A percentile compares a stretch with the other conserved stretches of the same genome.
These are phyloP conservation scores for Andricus curvator DNA, from an alignment of 2,888 invertebrate species.

Conservation along the genomic window DNA sequence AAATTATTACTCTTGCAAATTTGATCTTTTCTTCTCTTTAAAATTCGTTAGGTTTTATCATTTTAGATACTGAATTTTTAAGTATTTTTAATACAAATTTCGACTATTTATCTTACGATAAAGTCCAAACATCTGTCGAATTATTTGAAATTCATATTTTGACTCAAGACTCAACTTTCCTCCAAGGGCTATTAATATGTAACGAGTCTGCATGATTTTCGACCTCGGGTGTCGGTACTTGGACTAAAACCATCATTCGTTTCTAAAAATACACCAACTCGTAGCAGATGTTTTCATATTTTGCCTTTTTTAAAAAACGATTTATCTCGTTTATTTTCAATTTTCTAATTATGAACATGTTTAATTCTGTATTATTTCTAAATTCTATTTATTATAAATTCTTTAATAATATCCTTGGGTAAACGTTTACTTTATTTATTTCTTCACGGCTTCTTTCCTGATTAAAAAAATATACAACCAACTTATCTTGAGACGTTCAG, in stretches of 20 bases:
- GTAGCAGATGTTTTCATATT: slow-evolving; percentile 1
- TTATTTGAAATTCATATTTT: slow-evolving; percentile 6
- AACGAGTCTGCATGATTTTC: slow-evolving; percentile 31
- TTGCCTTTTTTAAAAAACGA: neutral
- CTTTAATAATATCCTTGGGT: too few relatives aligned
- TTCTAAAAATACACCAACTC: slow-evolving; percentile 25
- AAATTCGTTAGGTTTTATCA: neutral
- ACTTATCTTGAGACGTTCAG: too few relatives aligned
- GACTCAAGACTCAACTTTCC: slow-evolving; percentile 18
- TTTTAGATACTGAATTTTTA: neutral
- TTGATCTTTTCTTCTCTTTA: neutral
- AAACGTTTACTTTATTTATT: too few relatives aligned
- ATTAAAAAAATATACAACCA: too few relatives aligned
- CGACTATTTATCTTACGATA: neutral
- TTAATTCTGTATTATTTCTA: slow-evolving; percentile 41
- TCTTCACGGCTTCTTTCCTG: too few relatives aligned
- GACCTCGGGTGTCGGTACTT: slow-evolving; percentile 5
- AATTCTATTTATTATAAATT: too few relatives aligned
- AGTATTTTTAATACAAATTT: neutral
- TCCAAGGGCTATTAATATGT: slow-evolving; percentile 34
- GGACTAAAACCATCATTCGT: slow-evolving; percentile 12
- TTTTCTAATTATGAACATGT: slow-evolving; percentile 46
- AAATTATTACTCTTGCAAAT: neutral
- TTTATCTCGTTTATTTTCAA: neutral
- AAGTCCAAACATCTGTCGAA: neutral